Evolutionary conservation across 1,140 invertebrate genomes (phyloP).

Genomic region (Listronotus oregonensis): DNA sequence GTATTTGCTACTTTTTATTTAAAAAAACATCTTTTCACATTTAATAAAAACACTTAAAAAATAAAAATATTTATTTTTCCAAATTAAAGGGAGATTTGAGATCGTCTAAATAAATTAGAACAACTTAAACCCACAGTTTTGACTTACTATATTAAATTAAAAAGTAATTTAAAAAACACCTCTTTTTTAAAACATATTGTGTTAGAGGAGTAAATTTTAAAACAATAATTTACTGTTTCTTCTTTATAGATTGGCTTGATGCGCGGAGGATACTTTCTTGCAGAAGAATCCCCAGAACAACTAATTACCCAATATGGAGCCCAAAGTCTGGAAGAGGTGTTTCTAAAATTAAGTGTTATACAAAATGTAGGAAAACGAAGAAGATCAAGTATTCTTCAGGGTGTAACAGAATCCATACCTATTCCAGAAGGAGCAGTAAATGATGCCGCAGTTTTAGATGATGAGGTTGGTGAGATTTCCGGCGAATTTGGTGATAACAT

Average conservation of each 20-base stretch:
- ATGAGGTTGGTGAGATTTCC: constrained; percentile 74
- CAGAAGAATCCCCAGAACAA: constrained; percentile 84
- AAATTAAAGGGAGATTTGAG: no score
- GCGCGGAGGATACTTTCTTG: constrained; percentile 87
- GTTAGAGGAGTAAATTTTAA: no score
- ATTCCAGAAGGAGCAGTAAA: constrained; percentile 59
- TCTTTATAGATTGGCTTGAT: constrained; percentile 83
- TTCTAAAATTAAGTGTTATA: constrained; percentile 84
- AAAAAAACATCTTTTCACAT: no score
- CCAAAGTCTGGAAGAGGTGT: constrained; percentile 88
- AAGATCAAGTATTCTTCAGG: constrained; percentile 75
- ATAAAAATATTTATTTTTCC: no score
- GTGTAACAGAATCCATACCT: constrained; percentile 69
- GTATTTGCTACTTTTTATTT: no score
- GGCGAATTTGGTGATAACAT: constrained; percentile 86
- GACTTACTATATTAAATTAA: no score
- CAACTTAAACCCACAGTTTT: no score
- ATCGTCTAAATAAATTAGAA: no score
- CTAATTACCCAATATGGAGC: constrained; percentile 78
- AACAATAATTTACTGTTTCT: background rate
- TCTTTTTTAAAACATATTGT: no score
- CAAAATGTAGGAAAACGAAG: constrained; percentile 80
- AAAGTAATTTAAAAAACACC: no score
- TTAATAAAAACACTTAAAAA: no score
- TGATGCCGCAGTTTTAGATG: constrained; percentile 67